phyloP scores from a whole-genome alignment of 2,888 invertebrate species.

The Cryptops parisi region DNA sequence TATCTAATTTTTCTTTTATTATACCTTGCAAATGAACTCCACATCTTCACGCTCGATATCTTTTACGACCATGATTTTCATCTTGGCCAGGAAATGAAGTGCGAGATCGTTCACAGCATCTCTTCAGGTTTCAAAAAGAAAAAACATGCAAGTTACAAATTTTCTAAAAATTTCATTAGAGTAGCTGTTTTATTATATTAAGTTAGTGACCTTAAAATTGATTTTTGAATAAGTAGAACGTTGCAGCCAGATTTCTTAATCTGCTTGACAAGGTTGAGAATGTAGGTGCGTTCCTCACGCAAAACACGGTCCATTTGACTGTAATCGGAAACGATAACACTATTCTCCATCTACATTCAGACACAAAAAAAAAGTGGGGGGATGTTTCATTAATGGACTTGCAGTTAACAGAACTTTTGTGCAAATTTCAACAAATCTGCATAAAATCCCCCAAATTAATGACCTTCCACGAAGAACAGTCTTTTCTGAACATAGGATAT shows the following conservation, averaged over 20 bases:
- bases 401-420: no score
- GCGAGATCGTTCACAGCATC: constrained; percentile 96
- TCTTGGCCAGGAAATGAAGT: constrained; percentile 94
- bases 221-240: constrained; percentile 80
- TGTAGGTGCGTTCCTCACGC: constrained; percentile 93
- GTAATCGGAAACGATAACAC: constrained; percentile 82
- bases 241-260: constrained; percentile 98
- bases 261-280: constrained; percentile 95
- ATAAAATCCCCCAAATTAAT: neutral
- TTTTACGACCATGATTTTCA: constrained; percentile 96
- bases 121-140: no score
- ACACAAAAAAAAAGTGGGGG: no score
- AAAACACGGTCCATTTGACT: constrained; percentile 99
- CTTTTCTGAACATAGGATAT: neutral
- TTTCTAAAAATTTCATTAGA: no score
- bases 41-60: constrained; percentile 98
- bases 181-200: no score
- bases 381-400: no score
- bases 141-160: no score
- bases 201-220: constrained; percentile 57
- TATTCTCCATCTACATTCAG: constrained; percentile 35
- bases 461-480: neutral
- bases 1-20: neutral
- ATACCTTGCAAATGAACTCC: constrained; percentile 82
- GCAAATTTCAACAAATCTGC: neutral